Base-by-base conservation (phyloP, 2,888 invertebrate species). In the Seira sanloemensis region DNA sequence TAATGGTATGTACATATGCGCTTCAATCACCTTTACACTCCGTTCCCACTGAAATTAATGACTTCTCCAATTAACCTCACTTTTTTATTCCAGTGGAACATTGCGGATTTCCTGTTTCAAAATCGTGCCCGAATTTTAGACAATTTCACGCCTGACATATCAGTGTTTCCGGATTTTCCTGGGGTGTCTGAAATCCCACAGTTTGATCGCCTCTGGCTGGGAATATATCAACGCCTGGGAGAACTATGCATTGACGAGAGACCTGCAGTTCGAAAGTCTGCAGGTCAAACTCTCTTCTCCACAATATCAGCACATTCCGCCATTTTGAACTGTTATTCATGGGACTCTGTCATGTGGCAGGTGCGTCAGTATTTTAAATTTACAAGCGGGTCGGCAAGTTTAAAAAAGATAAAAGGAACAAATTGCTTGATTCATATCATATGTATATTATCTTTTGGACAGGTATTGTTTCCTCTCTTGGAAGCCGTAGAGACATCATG, bases 71-170 rank as follows among this genome's bases (percentile, higher is more conserved):
- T n/a, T n/a, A n/a, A n/a, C n/a, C n/a, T n/a, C n/a, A n/a, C n/a
- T 62, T 16, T 76, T 87, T 88, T 83, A 84, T 93, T 93, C 37
- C 92, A 98, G 97, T 99, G 98, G 99, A 99, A 98, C 91, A 98
- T 99, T 90, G 97, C 98, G 0, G 99, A 99, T 92, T 98, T 97
- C 91, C 95, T 98, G 90, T 97, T 96, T 92, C 98, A 98, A 93
- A 98, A 98, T 91, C 96, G 97, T 90, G 96, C 96, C 89, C 96
- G 96, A 91, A 91, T 97, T 67, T 94, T 94, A 90, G 93, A 94
- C 78, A 95, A 95, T 21, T 92, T 96, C 85, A 94, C 94, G 27
- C 94, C 94, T 89, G 96, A 97, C 90, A 90, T 91, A 7, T 93
- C 94, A n/a, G 94, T 96, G 37, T 94, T 96, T 89, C 96, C 96